Evolutionary conservation across 2,113 vertebrate species (phyloP).

Genomic region (Leiothrix lutea): DNA sequence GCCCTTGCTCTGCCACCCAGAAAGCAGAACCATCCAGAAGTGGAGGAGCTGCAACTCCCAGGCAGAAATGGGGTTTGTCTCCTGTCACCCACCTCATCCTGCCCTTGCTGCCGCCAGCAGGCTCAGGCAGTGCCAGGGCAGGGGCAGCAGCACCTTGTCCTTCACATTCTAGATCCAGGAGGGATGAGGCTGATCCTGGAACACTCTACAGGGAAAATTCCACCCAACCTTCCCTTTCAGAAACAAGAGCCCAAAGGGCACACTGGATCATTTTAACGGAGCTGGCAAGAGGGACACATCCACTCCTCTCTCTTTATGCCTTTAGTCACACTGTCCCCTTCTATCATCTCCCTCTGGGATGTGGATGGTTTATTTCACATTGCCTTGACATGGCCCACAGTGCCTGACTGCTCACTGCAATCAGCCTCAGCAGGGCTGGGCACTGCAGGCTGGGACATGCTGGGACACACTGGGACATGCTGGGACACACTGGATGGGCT

Average conservation of each 20-base stretch:
- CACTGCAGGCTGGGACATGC: fast-evolving
- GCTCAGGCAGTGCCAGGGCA: not conserved
- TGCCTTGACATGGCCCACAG: not conserved
- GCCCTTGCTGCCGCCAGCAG: not conserved
- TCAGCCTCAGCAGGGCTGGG: not conserved
- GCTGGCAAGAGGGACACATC: constrained; percentile 9
- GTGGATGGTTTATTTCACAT: not conserved
- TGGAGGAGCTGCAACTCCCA: not conserved
- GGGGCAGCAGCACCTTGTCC: not conserved
- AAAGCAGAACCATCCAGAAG: not conserved
- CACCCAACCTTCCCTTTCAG: not conserved
- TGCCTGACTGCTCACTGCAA: not conserved
- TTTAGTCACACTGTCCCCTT: constrained; percentile 26
- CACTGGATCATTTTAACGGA: not conserved
- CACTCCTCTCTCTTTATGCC: constrained; percentile 16
- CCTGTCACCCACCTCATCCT: not conserved
- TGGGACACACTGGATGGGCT: fast-evolving
- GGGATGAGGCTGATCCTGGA: not conserved
- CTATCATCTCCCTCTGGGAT: not conserved
- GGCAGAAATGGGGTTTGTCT: not conserved
- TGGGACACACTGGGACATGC: not conserved
- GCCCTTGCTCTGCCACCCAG: not conserved
- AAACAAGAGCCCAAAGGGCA: not conserved
- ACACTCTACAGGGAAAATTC: not conserved
- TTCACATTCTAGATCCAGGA: not conserved